Evolutionary conservation across 2,888 invertebrate species (phyloP).

Genomic region (Diplazon laetatorius): DNA sequence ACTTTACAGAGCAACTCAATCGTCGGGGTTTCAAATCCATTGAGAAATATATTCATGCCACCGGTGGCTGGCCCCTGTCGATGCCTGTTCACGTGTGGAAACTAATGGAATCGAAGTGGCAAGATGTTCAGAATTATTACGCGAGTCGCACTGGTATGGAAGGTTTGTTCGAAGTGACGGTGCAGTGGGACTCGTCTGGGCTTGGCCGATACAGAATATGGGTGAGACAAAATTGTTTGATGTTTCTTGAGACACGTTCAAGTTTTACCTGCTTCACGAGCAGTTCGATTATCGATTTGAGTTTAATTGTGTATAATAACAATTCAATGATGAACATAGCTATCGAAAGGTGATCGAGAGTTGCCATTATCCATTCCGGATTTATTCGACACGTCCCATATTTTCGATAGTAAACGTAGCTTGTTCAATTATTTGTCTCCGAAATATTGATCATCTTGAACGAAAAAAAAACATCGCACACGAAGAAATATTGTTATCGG

Average conservation of each 20-base stretch:
- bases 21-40: slow-evolving; percentile 8
- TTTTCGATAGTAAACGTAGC: no score
- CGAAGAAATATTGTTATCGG: not conserved
- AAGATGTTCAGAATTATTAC: slow-evolving; percentile 35
- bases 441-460: no score
- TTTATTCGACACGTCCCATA: no score
- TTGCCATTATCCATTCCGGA: no score
- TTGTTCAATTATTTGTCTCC: no score
- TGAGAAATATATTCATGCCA: slow-evolving; percentile 14
- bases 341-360: no score
- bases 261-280: no score
- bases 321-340: not conserved
- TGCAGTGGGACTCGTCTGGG: slow-evolving; percentile 6
- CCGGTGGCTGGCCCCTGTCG: slow-evolving; percentile 53
- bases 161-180: slow-evolving; percentile 11
- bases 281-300: no score
- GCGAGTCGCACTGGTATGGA: not conserved
- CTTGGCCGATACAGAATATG: slow-evolving; percentile 19
- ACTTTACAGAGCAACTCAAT: slow-evolving; percentile 29
- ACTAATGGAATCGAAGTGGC: slow-evolving; percentile 18
- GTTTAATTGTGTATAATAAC: not conserved
- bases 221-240: slow-evolving; percentile 6
- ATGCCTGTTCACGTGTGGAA: slow-evolving; percentile 5
- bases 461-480: not conserved
- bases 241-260: no score